Percentiles rank a stretch among this genome's conserved stretches.
These are phyloP conservation scores for Manacus vitellinus DNA, from an alignment of 2,113 vertebrate species.

Conservation along the genomic window DNA sequence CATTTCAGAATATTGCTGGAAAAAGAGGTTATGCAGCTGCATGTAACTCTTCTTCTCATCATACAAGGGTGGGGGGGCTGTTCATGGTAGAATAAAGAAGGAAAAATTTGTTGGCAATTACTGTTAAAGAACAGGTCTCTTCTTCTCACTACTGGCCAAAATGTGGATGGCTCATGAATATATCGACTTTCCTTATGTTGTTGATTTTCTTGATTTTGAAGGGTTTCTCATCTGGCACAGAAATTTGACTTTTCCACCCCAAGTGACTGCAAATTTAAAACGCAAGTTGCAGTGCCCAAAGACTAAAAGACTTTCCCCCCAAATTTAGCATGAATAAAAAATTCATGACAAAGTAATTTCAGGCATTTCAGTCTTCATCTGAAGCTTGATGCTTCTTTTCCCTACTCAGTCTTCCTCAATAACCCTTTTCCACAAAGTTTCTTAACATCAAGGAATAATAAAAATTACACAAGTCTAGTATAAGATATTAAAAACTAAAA, in stretches of 20 bases:
- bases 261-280: background rate
- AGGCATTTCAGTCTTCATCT: background rate
- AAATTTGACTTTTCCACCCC: background rate
- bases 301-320: background rate
- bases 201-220: background rate
- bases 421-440: background rate
- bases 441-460: background rate
- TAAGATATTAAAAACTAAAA: background rate
- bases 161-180: background rate
- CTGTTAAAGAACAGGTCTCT: background rate
- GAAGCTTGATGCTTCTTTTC: background rate
- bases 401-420: background rate
- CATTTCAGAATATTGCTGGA: rapidly evolving
- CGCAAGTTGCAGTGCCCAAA: rapidly evolving
- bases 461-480: background rate
- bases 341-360: background rate
- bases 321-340: background rate
- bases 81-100: background rate
- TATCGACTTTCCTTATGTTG: background rate
- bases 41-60: background rate
- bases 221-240: background rate
- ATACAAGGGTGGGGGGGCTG: background rate
- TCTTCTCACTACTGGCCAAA: background rate
- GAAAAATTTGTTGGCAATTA: background rate
- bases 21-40: background rate